Base-by-base conservation (phyloP, 53 echinoderm and acorn worm genomes). In the Apostichopus leukothele region DNA sequence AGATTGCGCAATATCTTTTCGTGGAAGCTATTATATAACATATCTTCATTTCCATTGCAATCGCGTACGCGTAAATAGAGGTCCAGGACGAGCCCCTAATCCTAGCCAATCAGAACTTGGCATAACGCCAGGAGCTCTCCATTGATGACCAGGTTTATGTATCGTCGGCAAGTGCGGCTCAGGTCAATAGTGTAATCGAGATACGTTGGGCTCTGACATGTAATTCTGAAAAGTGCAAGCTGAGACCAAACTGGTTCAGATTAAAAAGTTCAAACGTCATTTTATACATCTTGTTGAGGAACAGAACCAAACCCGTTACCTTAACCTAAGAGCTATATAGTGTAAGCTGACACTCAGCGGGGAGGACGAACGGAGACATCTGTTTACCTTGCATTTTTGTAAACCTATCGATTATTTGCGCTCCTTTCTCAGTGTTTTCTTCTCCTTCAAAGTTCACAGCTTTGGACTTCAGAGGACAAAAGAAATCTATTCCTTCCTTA, bases 261-360 rank as follows among this genome's bases (percentile, higher is more conserved):
- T 39, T 39, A 39, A 13, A 63, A 63, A 63, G 63, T 63, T 63
- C 63, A 63, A 63, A 13, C 63, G 16, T 63, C 63, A 7, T 63
- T 63, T 16, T 4, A 13, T 63, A 63, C 63, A 63, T 39, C 63
- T 63, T 63, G 63, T 13, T 13, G 16, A 63, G 63, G 63, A 63
- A 16, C 8, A 63, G 16, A 63, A 63, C 63, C 11, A 63, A 63
- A 63, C 63, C 16, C 63, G 39, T 39, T 39, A 63, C 16, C 63
- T 63, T 63, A 11, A 11, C 16, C 16, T 7, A 63, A 63, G 14
- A 16, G 63, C 12, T 63, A 63, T 63, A 63, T 63, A 63, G 63
- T 13, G n/a, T n/a, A 77, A 77, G 39, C 50, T 5, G 39, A 77
- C 77, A 50, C 77, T 16, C 77, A 77, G 77, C 77, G 77, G 77